Evolutionary conservation across 2,888 invertebrate species (phyloP).

Genomic region (Candidula unifasciata): DNA sequence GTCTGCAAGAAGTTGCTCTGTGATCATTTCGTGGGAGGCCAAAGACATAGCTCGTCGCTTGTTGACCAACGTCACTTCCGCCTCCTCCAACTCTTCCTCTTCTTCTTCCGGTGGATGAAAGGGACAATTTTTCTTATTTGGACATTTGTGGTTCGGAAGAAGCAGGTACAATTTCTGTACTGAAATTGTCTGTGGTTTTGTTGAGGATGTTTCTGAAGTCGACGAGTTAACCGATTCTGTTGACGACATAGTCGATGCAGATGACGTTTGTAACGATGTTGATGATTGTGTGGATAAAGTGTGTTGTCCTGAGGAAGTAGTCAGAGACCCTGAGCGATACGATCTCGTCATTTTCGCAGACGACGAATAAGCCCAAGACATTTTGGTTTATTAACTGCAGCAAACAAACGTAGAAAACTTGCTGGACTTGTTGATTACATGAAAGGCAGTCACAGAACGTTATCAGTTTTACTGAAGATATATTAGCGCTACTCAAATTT

Average conservation of each 20-base stretch:
- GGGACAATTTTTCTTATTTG: conserved; percentile 53
- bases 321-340: neutral
- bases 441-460: too few species aligned
- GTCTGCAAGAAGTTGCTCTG: conserved; percentile 48
- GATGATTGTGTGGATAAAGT: neutral
- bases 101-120: conserved; percentile 56
- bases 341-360: neutral
- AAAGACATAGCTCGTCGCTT: conserved; percentile 42
- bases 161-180: conserved; percentile 54
- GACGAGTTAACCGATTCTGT: conserved; percentile 1
- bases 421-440: too few species aligned
- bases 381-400: neutral
- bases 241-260: neutral
- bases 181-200: neutral
- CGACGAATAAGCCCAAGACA: neutral
- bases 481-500: too few species aligned
- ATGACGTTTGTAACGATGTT: neutral
- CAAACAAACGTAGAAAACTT: too few species aligned
- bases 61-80: conserved; percentile 20
- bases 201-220: neutral
- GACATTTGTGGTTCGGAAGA: conserved; percentile 58
- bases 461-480: too few species aligned
- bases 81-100: conserved; percentile 41
- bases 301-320: neutral
- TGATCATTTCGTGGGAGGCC: conserved; percentile 26